Conservation (phyloP, 2,888 invertebrate species). For the Ectobius pallidus region DNA sequence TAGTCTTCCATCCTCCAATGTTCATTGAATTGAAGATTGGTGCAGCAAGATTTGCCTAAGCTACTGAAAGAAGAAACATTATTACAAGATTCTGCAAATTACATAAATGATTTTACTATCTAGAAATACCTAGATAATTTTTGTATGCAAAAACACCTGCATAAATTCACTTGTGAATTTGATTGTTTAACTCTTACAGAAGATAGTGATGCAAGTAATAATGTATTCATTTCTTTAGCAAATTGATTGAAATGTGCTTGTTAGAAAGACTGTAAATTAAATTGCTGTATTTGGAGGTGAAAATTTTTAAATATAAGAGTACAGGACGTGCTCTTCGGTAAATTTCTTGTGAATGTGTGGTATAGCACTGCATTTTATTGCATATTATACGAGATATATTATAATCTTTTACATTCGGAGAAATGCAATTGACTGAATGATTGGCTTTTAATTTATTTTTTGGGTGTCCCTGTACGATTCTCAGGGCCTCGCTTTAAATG, state of each 20-base stretch:
- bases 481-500: constrained; percentile 17
- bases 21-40: constrained; percentile 11
- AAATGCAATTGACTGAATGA: not conserved
- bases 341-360: not conserved
- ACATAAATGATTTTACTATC: too few species aligned
- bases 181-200: not conserved
- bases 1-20: constrained; percentile 36
- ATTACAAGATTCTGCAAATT: not conserved
- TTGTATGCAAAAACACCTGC: too few species aligned
- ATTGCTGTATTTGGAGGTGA: not conserved
- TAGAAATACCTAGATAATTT: too few species aligned
- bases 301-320: not conserved
- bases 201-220: constrained; percentile 9
- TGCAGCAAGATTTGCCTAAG: constrained; percentile 5
- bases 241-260: not conserved
- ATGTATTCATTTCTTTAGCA: not conserved
- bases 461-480: constrained; percentile 12
- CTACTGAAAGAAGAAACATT: not conserved
- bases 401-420: too few species aligned
- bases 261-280: constrained; percentile 3
- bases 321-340: not conserved
- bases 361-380: too few species aligned
- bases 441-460: not conserved
- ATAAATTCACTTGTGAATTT: too few species aligned
- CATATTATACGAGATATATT: too few species aligned